Evolutionary conservation across 1,140 invertebrate species (phyloP).

Genomic region (Akabosia matsudoensis): DNA sequence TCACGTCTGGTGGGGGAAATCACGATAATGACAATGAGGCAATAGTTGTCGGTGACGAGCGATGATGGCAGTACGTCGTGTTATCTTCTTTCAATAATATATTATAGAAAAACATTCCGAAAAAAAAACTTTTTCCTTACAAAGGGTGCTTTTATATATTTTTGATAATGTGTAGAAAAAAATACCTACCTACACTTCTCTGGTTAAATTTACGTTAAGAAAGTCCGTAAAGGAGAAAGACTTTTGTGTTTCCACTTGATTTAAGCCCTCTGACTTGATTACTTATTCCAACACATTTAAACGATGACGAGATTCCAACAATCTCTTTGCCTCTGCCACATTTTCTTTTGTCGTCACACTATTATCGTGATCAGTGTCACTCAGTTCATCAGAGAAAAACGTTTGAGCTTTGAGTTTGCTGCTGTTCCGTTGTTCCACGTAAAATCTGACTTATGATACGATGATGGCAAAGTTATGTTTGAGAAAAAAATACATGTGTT

Average conservation of each 20-base stretch:
- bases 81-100: no score
- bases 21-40: not conserved
- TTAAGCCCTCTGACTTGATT: conserved; percentile 10
- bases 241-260: not conserved
- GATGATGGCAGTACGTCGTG: not conserved
- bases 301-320: not conserved
- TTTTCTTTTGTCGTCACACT: conserved; percentile 12
- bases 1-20: not conserved
- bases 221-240: not conserved
- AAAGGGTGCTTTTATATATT: not conserved
- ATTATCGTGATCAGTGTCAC: conserved; percentile 24
- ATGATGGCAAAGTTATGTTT: conserved; percentile 4
- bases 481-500: not conserved
- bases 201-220: not conserved
- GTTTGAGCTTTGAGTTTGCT: conserved; percentile 4
- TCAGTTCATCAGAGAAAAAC: conserved; percentile 5
- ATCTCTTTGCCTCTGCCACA: not conserved
- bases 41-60: not conserved
- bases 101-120: no score
- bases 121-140: no score
- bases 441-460: conserved; percentile 6
- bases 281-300: conserved; percentile 1
- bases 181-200: not conserved
- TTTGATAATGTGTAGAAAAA: not conserved
- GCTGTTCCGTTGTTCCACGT: not conserved